Conservation (phyloP, 2,888 invertebrate genomes). For the Nematopogon swammerdamellus region DNA sequence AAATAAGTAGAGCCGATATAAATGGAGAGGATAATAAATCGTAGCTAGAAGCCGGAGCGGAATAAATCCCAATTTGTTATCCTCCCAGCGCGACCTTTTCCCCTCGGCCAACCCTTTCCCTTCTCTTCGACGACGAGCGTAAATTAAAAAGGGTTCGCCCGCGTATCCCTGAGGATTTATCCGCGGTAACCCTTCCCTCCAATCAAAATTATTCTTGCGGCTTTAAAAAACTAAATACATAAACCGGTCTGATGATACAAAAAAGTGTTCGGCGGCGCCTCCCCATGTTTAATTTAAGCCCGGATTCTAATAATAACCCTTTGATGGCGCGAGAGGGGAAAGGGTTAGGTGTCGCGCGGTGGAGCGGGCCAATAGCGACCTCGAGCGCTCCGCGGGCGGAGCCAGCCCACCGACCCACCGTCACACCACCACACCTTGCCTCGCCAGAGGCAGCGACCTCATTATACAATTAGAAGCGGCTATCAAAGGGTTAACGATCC, state of each 20-base stretch:
- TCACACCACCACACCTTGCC: neutral
- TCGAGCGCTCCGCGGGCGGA: neutral
- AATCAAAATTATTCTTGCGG: conserved; percentile 27
- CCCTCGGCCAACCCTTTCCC: neutral
- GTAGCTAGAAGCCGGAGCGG: neutral
- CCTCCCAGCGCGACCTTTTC: neutral
- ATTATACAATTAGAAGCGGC: neutral
- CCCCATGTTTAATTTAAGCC: conserved; percentile 14
- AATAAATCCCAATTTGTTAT: neutral
- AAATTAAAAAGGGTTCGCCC: conserved; percentile 28
- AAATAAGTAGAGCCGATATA: too few relatives aligned
- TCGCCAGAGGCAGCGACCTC: neutral
- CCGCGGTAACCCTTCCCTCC: conserved; percentile 42
- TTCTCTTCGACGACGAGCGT: neutral
- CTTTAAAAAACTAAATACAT: conserved; percentile 31
- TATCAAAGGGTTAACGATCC: neutral
- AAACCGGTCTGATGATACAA: conserved; percentile 23
- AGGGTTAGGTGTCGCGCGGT: conserved; percentile 39
- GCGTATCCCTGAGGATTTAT: conserved; percentile 15
- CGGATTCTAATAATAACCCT: conserved; percentile 50
- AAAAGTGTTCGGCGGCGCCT: conserved; percentile 36
- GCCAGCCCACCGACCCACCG: too few relatives aligned
- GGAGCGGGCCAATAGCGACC: conserved; percentile 10
- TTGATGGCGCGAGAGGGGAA: conserved; percentile 23
- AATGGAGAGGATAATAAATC: too few relatives aligned